These are phyloP conservation scores for Plagodis pulveraria DNA, from an alignment of 2,888 invertebrate species.

Conservation along the genomic window DNA sequence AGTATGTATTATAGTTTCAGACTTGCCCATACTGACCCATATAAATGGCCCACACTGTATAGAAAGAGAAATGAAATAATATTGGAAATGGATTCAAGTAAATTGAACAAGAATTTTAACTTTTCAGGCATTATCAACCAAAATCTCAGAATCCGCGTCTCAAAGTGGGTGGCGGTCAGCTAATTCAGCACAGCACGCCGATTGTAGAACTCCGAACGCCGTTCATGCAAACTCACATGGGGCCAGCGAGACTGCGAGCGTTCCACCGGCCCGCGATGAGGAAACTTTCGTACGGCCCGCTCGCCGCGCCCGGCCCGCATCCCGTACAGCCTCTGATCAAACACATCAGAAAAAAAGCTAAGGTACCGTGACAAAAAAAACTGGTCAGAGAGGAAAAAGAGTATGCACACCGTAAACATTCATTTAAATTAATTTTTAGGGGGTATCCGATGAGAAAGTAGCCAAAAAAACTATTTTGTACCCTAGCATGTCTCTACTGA, in stretches of 20 bases:
- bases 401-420: too few relatives aligned
- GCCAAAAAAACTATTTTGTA: too few relatives aligned
- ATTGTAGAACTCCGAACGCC: constrained; percentile 97
- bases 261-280: constrained; percentile 97
- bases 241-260: constrained; percentile 88
- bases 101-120: too few relatives aligned
- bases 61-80: too few relatives aligned
- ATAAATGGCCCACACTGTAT: too few relatives aligned
- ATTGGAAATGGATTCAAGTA: too few relatives aligned
- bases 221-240: constrained; percentile 98
- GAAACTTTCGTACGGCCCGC: constrained; percentile 92
- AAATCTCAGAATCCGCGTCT: constrained; percentile 92
- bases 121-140: constrained; percentile 94
- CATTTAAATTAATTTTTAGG: too few relatives aligned
- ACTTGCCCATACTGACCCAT: too few relatives aligned
- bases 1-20: too few relatives aligned
- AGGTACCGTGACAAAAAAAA: constrained; percentile 73
- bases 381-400: not conserved
- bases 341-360: constrained; percentile 96
- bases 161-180: constrained; percentile 95
- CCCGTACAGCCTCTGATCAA: constrained; percentile 93
- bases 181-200: constrained; percentile 98
- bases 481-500: too few relatives aligned
- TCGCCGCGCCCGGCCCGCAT: constrained; percentile 91
- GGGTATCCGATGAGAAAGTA: too few relatives aligned